Conservation (phyloP, 1,140 invertebrate species). For the Solenopsis invicta region DNA sequence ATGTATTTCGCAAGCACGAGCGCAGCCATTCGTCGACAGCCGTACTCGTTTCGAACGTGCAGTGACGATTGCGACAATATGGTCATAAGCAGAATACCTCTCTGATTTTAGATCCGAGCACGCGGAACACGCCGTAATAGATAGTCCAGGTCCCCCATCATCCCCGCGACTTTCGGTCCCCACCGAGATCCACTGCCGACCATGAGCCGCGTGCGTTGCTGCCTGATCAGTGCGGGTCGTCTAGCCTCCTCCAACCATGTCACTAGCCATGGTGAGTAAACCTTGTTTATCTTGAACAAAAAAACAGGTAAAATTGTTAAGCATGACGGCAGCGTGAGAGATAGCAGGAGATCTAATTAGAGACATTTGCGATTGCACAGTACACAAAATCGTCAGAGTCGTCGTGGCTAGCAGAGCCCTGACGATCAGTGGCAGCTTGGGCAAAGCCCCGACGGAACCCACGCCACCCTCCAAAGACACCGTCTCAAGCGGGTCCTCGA, state of each 20-base stretch:
- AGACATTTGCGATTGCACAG: conserved; percentile 65
- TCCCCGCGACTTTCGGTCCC: not conserved
- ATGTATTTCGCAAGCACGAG: conserved; percentile 18
- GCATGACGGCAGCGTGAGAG: not conserved
- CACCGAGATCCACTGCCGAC: conserved; percentile 36
- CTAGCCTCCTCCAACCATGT: conserved; percentile 84
- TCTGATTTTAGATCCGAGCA: conserved; percentile 41
- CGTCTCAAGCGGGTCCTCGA: conserved; percentile 64
- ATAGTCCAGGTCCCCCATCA: not conserved
- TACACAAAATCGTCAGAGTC: conserved; percentile 84
- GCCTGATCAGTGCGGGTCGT: conserved; percentile 83
- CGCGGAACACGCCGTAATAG: conserved; percentile 17
- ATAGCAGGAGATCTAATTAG: not conserved
- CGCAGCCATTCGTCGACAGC: not conserved
- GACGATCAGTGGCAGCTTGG: conserved; percentile 76
- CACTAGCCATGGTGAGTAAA: conserved; percentile 82
- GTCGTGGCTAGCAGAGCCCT: conserved; percentile 81
- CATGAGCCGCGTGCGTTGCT: conserved; percentile 86
- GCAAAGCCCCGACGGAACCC: conserved; percentile 83
- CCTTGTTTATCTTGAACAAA: conserved; percentile 29
- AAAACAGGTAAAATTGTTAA: conserved; percentile 15
- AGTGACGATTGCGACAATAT: conserved; percentile 6
- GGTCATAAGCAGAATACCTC: not conserved
- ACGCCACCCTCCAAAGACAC: conserved; percentile 83
- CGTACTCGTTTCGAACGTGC: not conserved